phyloP scores from a whole-genome alignment of 1,140 invertebrate species.

The Drosophila kohkoa region DNA sequence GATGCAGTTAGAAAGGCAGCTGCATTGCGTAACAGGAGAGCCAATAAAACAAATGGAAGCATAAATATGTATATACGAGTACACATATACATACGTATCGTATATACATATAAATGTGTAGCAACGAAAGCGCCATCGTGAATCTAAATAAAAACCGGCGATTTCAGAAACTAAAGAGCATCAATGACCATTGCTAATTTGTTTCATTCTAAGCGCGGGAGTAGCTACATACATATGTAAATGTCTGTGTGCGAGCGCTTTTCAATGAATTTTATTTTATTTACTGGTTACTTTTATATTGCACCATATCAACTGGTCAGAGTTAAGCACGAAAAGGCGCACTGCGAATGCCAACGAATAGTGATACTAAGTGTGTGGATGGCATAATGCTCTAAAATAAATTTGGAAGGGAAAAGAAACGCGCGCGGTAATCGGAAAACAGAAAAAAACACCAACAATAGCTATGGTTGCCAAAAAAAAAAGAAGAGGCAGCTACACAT shows the following conservation, averaged over 20 bases:
- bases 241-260: not conserved
- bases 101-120: conserved; percentile 12
- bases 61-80: not conserved
- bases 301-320: conserved; percentile 25
- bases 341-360: conserved; percentile 25
- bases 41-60: not conserved
- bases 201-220: conserved; percentile 12
- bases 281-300: conserved; percentile 30
- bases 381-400: conserved; percentile 83
- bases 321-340: conserved; percentile 64
- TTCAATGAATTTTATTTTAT: conserved; percentile 48
- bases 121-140: conserved; percentile 21
- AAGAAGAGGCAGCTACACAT: conserved; percentile 47
- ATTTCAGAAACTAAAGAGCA: conserved; percentile 2
- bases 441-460: conserved; percentile 33
- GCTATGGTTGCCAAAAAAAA: conserved; percentile 72
- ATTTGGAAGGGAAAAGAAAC: conserved; percentile 56
- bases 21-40: conserved; percentile 50
- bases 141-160: conserved; percentile 32
- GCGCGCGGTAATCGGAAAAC: conserved; percentile 5
- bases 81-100: not conserved
- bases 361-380: conserved; percentile 51
- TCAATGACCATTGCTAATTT: conserved; percentile 2
- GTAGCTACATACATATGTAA: not conserved
- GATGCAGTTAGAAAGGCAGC: conserved; percentile 36